phyloP scores from a whole-genome alignment of 2,888 invertebrate species.

The Iselma pallidipennis region DNA sequence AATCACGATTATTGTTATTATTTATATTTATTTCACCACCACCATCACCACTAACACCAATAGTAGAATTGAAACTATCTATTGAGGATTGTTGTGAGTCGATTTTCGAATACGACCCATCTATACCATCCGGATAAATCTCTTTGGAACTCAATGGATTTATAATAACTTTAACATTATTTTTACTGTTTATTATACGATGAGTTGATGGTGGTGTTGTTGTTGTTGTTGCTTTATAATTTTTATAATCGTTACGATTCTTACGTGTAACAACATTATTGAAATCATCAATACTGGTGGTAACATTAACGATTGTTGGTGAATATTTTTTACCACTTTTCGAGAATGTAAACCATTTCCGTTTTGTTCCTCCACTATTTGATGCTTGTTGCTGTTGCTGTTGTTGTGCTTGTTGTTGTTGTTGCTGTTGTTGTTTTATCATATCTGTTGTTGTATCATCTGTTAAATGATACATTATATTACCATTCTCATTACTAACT shows the following conservation, averaged over 20 bases:
- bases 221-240: constrained; percentile 24
- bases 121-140: constrained; percentile 52
- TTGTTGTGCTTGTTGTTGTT: not conserved
- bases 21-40: constrained; percentile 7
- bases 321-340: constrained; percentile 48
- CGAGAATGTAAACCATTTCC: constrained; percentile 53
- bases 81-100: constrained; percentile 48
- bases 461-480: constrained; percentile 69
- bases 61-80: constrained; percentile 49
- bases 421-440: not conserved
- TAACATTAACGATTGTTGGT: constrained; percentile 49
- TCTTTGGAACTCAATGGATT: constrained; percentile 55
- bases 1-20: constrained; percentile 41
- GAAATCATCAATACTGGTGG: constrained; percentile 52
- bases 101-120: constrained; percentile 52
- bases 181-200: constrained; percentile 40
- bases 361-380: constrained; percentile 33
- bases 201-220: constrained; percentile 26
- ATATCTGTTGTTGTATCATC: constrained; percentile 26
- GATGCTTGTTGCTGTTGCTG: not conserved
- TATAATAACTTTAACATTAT: constrained; percentile 53
- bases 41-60: constrained; percentile 35
- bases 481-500: constrained; percentile 80
- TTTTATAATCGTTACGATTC: constrained; percentile 53
- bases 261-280: constrained; percentile 50